These are phyloP conservation scores for Bucco capensis DNA, from an alignment of 2,113 vertebrate genomes.

Conservation along the genomic window DNA sequence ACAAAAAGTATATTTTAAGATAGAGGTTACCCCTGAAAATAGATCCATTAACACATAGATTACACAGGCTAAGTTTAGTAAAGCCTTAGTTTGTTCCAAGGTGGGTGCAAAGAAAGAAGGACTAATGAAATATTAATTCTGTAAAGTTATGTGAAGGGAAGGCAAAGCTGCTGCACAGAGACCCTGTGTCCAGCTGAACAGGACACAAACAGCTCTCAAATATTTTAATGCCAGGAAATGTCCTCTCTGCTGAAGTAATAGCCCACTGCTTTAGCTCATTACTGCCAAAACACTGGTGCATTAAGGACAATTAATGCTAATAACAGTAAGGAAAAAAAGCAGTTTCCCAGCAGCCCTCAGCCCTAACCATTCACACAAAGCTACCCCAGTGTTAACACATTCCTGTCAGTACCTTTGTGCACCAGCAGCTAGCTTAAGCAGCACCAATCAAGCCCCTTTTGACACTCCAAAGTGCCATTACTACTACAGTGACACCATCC, in stretches of 20 bases:
- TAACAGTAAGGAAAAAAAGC: conserved; percentile 60
- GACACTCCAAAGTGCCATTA: conserved; percentile 41
- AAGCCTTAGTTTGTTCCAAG: neutral
- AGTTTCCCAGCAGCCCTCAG: conserved; percentile 56
- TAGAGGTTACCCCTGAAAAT: neutral
- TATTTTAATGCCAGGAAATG: conserved; percentile 71
- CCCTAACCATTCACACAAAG: conserved; percentile 52
- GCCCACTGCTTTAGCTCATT: conserved; percentile 69
- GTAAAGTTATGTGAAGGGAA: neutral
- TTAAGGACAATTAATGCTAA: conserved; percentile 77
- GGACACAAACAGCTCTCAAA: conserved; percentile 55
- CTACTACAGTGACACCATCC: conserved; percentile 47
- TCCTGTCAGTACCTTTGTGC: neutral
- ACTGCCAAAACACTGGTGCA: conserved; percentile 69
- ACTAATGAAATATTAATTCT: neutral
- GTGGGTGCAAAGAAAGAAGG: neutral
- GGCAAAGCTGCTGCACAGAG: neutral
- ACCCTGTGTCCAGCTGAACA: neutral
- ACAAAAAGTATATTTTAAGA: neutral
- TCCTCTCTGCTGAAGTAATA: conserved; percentile 60
- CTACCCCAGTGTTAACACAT: conserved; percentile 1
- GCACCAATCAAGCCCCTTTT: conserved; percentile 25
- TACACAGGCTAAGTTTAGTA: neutral
- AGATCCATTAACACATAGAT: neutral
- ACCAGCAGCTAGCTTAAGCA: conserved; percentile 47